phyloP scores from a whole-genome alignment of 2,888 invertebrate genomes.

The Trypoxylon attenuatum region DNA sequence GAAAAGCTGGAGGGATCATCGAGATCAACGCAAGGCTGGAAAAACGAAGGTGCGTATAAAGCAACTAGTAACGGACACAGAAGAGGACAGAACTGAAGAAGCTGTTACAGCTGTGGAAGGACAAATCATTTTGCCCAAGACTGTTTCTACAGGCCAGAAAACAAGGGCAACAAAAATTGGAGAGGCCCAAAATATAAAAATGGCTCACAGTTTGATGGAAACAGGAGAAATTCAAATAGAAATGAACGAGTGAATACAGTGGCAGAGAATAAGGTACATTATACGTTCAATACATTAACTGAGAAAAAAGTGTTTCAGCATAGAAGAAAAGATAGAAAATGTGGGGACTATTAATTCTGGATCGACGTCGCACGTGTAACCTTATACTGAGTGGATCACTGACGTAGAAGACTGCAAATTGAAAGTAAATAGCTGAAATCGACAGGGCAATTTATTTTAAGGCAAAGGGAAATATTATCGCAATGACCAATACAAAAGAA shows the following conservation, averaged over 20 bases:
- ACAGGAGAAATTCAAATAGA: background rate
- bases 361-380: slow-evolving; percentile 7
- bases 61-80: background rate
- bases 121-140: slow-evolving; percentile 7
- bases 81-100: background rate
- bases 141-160: slow-evolving; percentile 2
- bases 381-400: slow-evolving; percentile 1
- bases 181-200: background rate
- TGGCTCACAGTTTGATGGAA: background rate
- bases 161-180: background rate
- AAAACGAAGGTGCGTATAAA: background rate
- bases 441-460: background rate
- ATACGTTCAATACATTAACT: background rate
- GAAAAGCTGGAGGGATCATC: background rate
- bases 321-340: background rate
- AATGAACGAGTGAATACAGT: background rate
- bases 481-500: background rate
- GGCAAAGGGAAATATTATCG: background rate
- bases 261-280: background rate
- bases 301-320: background rate
- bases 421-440: background rate
- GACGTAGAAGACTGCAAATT: background rate
- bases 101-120: slow-evolving; percentile 7
- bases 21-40: background rate
- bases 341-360: slow-evolving; percentile 8